These are phyloP conservation scores for Anolis apletophallus DNA, from an alignment of 2,797 vertebrate genomes.

Conservation along the genomic window DNA sequence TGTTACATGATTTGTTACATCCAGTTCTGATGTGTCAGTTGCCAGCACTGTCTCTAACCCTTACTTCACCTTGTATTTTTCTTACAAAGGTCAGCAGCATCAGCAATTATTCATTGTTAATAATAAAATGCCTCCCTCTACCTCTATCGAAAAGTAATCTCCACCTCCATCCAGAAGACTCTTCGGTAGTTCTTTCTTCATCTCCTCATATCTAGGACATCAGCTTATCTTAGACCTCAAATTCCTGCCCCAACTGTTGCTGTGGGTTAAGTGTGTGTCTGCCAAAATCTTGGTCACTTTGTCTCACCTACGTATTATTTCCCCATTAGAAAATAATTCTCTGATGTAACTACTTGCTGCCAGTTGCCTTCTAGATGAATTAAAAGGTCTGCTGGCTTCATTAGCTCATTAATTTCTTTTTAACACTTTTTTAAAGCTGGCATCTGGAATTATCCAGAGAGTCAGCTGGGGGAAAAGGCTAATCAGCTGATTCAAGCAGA, in stretches of 20 bases:
- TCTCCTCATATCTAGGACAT: neutral
- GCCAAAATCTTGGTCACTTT: neutral
- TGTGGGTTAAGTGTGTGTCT: neutral
- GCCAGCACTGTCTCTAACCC: neutral
- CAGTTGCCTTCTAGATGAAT: neutral
- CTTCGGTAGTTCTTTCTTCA: neutral
- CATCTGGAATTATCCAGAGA: neutral
- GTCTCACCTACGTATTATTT: neutral
- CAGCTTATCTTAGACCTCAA: neutral
- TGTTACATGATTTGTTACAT: neutral
- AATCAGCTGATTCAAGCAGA: slow-evolving; percentile 2
- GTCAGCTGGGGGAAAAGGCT: neutral
- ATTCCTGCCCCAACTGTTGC: neutral
- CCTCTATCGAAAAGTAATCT: neutral
- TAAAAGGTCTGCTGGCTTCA: neutral
- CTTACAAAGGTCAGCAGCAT: neutral
- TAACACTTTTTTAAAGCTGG: neutral
- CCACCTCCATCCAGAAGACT: neutral
- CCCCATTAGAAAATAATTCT: neutral
- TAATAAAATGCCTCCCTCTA: neutral
- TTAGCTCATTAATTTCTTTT: slow-evolving; percentile 2
- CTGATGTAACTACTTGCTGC: neutral
- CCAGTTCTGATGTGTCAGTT: neutral
- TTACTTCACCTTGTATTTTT: neutral
- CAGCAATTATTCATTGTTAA: neutral